Base-by-base conservation (phyloP, 1,140 invertebrate species). In the Drosophila chauvacae region DNA sequence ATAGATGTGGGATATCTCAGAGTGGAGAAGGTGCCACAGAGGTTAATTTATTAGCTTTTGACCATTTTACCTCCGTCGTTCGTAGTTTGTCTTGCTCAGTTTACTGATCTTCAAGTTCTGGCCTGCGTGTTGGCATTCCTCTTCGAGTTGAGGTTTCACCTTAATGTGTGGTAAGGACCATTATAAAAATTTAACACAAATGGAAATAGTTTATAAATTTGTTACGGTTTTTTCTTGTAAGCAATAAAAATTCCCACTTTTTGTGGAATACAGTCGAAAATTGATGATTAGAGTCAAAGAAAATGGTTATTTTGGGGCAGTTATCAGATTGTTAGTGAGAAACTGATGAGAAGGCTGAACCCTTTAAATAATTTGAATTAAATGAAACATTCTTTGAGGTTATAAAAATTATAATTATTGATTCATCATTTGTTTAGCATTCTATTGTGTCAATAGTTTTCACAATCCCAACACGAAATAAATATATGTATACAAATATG, bases 11-110 rank as follows among this genome's bases (percentile, higher is more conserved):
- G 73, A 81, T 81, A 33, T 66, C 72, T 62, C 45, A 20, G 23
- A 28, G 18, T 30, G 33, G 48, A 57, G 63, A 63, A 85, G 78
- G 77, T 85, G 85, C 81, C 74, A 90, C 75, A 81, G 78, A 87
- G 77, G 66, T 68, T 90, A 72, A 88, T 88, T 88, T 88, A 88
- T 88, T 79, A 85, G 86, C 70, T 81, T 72, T 90, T 84, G 77
- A 78, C 77, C 85, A 72, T 78, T 84, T 66, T 63, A 77, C 64
- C 62, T 58, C 64, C 13, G 2, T 33, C 11, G 30, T n/a, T 33
- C 18, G 73, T 53, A 78, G 69, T 85, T 90, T 85, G 80, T 90
- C 81, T 85, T 69, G 44, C 78, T 88, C 81, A 72, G 70, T 90
- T 88, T 79, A 81, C 85, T 68, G 77, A 90, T 88, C 74, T 76